Conservation (phyloP, 2,888 invertebrate species). For the Axea sp. region DNA sequence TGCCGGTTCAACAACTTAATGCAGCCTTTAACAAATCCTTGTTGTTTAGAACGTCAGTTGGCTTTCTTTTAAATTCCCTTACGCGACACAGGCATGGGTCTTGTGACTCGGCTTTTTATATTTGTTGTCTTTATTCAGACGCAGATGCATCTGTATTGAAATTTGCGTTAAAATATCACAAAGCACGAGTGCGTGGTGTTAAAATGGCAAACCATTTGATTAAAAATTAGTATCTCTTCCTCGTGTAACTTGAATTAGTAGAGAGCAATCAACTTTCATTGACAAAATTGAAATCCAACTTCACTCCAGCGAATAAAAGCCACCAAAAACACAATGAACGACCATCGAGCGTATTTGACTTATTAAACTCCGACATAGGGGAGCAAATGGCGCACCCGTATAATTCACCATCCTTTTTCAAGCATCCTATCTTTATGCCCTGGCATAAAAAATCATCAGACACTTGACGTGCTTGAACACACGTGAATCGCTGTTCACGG, state of each 20-base stretch:
- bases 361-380: conserved; percentile 34
- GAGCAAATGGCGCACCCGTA: conserved; percentile 30
- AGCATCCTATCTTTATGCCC: conserved; percentile 40
- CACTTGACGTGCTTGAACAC: conserved; percentile 25
- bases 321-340: conserved; percentile 49
- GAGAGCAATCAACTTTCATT: conserved; percentile 43
- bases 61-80: no score
- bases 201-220: no score
- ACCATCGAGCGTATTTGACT: conserved; percentile 48
- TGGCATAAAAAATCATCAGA: conserved; percentile 48
- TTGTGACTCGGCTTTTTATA: no score
- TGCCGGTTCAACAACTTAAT: no score
- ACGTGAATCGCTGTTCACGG: conserved; percentile 12
- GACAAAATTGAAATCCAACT: conserved; percentile 44
- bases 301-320: conserved; percentile 39
- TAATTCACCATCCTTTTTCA: conserved; percentile 42
- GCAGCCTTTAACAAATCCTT: no score
- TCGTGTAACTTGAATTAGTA: conserved; percentile 36
- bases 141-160: no score
- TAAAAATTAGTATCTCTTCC: no score
- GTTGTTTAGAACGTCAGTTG: no score
- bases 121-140: no score
- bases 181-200: no score
- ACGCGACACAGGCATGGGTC: no score
- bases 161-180: no score